phyloP scores from a whole-genome alignment of 2,797 vertebrate species.

The Cuniculus paca region DNA sequence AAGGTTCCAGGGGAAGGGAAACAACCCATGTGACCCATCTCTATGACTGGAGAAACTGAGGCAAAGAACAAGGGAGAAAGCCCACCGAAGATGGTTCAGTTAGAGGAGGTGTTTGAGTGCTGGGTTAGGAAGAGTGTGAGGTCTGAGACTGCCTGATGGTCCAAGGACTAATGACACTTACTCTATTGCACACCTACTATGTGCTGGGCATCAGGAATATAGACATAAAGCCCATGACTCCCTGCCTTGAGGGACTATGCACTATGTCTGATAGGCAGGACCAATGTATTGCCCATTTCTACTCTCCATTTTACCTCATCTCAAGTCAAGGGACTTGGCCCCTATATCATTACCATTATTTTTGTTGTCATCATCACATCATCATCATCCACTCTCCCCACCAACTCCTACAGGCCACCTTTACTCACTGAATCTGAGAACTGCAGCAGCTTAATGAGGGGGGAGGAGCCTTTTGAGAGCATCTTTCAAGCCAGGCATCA shows the following conservation, averaged over 20 bases:
- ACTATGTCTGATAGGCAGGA: rapidly evolving
- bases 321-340: neutral
- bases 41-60: slow-evolving; percentile 41
- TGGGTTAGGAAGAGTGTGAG: neutral
- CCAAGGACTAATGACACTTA: neutral
- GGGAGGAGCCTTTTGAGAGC: neutral
- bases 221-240: neutral
- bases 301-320: neutral
- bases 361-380: neutral
- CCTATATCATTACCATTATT: neutral
- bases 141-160: neutral
- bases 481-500: neutral
- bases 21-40: neutral
- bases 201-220: neutral
- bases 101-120: neutral
- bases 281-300: neutral
- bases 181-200: neutral
- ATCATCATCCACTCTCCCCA: neutral
- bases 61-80: neutral
- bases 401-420: neutral
- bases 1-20: neutral
- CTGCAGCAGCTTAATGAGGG: neutral
- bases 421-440: neutral
- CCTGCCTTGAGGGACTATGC: neutral
- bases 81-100: neutral